A percentile compares a stretch with the other conserved stretches of the same genome.
phyloP scores from a whole-genome alignment of 2,113 vertebrate genomes.

The Aptenodytes forsteri region DNA sequence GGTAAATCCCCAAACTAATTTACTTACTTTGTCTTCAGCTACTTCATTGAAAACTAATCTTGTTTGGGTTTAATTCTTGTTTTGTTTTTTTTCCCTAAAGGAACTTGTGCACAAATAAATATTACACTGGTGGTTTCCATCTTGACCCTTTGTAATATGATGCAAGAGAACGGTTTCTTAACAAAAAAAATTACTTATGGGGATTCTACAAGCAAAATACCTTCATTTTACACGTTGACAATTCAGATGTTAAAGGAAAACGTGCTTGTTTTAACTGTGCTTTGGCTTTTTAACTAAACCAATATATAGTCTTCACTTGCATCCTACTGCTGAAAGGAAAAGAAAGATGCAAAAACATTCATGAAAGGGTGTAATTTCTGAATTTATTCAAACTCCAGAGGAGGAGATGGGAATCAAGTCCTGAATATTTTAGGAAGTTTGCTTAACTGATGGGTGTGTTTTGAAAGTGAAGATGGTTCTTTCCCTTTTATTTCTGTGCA shows the following conservation, averaged over 20 bases:
- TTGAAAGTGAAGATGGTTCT: background rate
- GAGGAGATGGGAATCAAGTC: background rate
- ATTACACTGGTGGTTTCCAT: background rate
- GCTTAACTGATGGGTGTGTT: background rate
- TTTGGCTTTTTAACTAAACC: background rate
- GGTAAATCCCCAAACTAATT: conserved; percentile 27
- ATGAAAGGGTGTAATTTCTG: background rate
- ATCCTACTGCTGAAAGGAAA: background rate
- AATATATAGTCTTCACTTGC: background rate
- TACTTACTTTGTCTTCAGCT: conserved; percentile 25
- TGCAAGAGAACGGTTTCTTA: background rate
- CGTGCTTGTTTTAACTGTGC: background rate
- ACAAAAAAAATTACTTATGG: background rate
- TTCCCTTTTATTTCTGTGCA: background rate
- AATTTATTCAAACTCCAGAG: background rate
- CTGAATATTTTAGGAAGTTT: background rate
- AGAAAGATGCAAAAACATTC: background rate
- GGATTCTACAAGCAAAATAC: background rate
- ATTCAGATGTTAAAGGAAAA: background rate
- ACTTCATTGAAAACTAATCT: conserved; percentile 8
- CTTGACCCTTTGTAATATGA: background rate
- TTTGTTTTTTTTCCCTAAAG: background rate
- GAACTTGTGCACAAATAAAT: background rate
- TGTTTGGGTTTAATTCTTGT: background rate
- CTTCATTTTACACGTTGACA: background rate